Evolutionary conservation across 2,797 vertebrate genomes (phyloP).

Genomic region (Cossypha heuglini): DNA sequence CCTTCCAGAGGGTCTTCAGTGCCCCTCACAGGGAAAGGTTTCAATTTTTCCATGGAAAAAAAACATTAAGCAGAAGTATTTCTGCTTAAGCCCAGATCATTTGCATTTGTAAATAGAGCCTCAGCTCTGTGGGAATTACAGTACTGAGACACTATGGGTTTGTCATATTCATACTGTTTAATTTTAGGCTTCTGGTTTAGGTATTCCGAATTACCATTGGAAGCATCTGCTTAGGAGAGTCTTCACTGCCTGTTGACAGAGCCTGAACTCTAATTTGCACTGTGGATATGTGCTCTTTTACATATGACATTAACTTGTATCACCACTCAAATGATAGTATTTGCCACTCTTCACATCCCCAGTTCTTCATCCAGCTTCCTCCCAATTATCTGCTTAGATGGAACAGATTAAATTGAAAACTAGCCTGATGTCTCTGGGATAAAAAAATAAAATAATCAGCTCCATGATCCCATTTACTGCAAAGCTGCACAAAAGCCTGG

Average conservation of each 20-base stretch:
- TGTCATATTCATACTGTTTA: background rate
- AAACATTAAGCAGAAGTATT: background rate
- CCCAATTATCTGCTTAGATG: background rate
- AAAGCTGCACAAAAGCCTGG: background rate
- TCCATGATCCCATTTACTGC: background rate
- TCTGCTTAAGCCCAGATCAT: background rate
- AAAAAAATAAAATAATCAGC: background rate
- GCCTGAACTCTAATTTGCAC: background rate
- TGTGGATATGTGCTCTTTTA: background rate
- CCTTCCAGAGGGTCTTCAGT: slow-evolving; percentile 30
- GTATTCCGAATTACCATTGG: background rate
- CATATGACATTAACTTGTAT: no score
- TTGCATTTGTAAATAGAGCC: slow-evolving; percentile 16
- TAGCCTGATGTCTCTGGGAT: background rate
- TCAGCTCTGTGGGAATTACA: background rate
- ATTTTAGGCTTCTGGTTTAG: background rate
- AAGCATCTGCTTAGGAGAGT: background rate
- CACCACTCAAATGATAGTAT: background rate
- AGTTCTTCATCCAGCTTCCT: background rate
- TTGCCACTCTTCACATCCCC: background rate
- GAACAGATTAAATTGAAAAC: background rate
- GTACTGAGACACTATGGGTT: background rate
- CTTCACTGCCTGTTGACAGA: background rate
- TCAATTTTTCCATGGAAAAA: slow-evolving; percentile 3
- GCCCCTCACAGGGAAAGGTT: background rate